phyloP scores from a whole-genome alignment of 2,888 invertebrate genomes.

The Chalcis sispes region DNA sequence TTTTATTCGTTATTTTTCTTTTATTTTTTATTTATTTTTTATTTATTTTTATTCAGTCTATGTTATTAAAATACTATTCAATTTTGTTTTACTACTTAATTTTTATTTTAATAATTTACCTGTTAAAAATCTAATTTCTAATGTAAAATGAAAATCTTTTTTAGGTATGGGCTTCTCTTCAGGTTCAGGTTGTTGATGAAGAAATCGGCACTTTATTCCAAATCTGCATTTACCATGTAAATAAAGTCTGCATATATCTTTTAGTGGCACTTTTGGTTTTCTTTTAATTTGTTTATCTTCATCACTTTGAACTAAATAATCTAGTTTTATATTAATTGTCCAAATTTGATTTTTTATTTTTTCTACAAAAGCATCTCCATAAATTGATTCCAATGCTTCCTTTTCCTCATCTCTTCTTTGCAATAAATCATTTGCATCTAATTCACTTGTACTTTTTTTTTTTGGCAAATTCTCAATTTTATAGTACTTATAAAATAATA shows the following conservation, averaged over 20 bases:
- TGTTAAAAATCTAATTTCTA: conserved; percentile 86
- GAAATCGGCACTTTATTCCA: conserved; percentile 85
- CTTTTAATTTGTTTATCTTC: conserved; percentile 75
- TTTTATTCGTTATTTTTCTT: too few relatives aligned
- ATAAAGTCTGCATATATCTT: conserved; percentile 82
- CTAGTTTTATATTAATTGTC: conserved; percentile 82
- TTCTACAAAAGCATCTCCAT: conserved; percentile 83
- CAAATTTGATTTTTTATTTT: conserved; percentile 84
- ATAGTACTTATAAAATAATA: conserved; percentile 85
- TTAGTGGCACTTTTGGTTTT: conserved; percentile 77
- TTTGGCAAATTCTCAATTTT: conserved; percentile 74
- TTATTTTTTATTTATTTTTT: too few relatives aligned
- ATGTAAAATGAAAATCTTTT: conserved; percentile 77
- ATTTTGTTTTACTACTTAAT: conserved; percentile 33
- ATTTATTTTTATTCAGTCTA: too few relatives aligned
- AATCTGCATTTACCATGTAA: conserved; percentile 83
- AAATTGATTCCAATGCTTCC: conserved; percentile 86
- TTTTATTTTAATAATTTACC: conserved; percentile 67
- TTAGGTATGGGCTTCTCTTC: conserved; percentile 69
- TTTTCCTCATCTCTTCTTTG: conserved; percentile 85
- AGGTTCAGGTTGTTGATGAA: conserved; percentile 79
- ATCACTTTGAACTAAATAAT: conserved; percentile 81
- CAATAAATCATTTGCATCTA: conserved; percentile 78
- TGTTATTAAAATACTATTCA: conserved; percentile 3
- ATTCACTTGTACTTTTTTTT: conserved; percentile 73